Evolutionary conservation across 2,113 vertebrate species (phyloP), one percentile per base, ranked within the genome.

Genomic region (Anguilla japonica): DNA sequence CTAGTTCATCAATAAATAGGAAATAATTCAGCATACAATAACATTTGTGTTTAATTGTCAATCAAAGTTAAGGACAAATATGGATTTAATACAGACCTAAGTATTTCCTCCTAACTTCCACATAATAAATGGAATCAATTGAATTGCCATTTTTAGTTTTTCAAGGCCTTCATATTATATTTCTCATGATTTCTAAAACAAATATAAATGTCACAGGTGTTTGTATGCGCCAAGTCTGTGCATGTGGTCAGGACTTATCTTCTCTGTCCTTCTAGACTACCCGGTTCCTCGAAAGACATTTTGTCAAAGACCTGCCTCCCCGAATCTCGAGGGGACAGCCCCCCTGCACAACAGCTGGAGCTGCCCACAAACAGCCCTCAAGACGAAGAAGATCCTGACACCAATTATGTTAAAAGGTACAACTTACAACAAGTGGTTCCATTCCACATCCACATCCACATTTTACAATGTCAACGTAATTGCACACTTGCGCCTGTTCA

Each of bases 201-300:
- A 56, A 56, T 15, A 60, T 20, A 60, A 60, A 20, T 20, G 3
- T 60, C 57, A 9, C 57, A 60, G 18, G 14, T 60, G 15, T 60
- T 60, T 18, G 3, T 20, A 60, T 1, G 15, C 57, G 15, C 18
- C 3, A 15, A 15, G 9, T 56, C 43, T 46, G 43, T 41, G 34
- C 3, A 20, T 81, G 22, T 3, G 16, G 71, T 13, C 26, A 29
- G 11, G 14, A 22, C 29, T 41, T 81, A 39, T n/a, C n/a, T 43
- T 16, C 15, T 83, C 41, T 83, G 60, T 26, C 34, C 26, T 83
- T 39, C 82, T 43, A 95, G 94, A 79, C 84, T 89, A 0, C n/a
- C 5, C 20, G 43, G 56, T 7, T 82, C 88, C 87, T 87, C 89
- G 67, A 88, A 85, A 34, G 89, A 91, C 46, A 79, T 80, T 39